Percentiles rank a stretch among this genome's conserved stretches.
These are phyloP conservation scores for Oreochromis aureus DNA, from an alignment of 2,113 vertebrate genomes.

Conservation along the genomic window DNA sequence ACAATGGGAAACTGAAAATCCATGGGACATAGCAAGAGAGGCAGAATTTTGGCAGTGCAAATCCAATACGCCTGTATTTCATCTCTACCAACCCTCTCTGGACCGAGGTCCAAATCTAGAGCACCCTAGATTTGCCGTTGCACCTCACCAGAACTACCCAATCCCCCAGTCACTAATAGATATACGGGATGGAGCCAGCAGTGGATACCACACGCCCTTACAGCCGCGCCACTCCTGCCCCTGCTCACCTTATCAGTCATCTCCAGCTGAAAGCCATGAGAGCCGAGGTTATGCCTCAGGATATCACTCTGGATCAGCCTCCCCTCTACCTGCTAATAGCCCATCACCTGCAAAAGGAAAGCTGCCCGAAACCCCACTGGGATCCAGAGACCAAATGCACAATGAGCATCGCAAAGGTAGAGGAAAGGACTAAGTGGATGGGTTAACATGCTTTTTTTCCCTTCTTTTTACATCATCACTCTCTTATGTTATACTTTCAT, in stretches of 20 bases:
- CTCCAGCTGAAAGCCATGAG: constrained; percentile 62
- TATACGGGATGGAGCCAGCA: constrained; percentile 67
- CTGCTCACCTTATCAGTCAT: constrained; percentile 65
- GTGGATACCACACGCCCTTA: constrained; percentile 69
- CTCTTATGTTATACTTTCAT: not conserved
- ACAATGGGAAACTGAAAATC: constrained; percentile 53
- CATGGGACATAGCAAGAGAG: constrained; percentile 60
- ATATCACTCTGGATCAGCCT: constrained; percentile 67
- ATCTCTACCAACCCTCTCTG: constrained; percentile 60
- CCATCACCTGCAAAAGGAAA: constrained; percentile 51
- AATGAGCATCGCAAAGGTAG: constrained; percentile 40
- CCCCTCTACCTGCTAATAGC: constrained; percentile 55
- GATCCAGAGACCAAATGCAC: constrained; percentile 7
- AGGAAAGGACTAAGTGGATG: not conserved
- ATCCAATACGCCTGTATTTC: constrained; percentile 47
- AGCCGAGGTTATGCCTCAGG: constrained; percentile 71
- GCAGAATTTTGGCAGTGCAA: constrained; percentile 67
- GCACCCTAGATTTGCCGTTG: constrained; percentile 42
- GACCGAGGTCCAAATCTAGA: constrained; percentile 55
- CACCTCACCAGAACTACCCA: constrained; percentile 46
- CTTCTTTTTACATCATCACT: not conserved
- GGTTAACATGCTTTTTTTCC: not conserved
- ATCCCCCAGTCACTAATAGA: constrained; percentile 66
- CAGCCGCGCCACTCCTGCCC: constrained; percentile 61
- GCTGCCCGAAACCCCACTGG: constrained; percentile 4